phyloP scores from a whole-genome alignment of 2,797 vertebrate species.

The Hybognathus amarus region DNA sequence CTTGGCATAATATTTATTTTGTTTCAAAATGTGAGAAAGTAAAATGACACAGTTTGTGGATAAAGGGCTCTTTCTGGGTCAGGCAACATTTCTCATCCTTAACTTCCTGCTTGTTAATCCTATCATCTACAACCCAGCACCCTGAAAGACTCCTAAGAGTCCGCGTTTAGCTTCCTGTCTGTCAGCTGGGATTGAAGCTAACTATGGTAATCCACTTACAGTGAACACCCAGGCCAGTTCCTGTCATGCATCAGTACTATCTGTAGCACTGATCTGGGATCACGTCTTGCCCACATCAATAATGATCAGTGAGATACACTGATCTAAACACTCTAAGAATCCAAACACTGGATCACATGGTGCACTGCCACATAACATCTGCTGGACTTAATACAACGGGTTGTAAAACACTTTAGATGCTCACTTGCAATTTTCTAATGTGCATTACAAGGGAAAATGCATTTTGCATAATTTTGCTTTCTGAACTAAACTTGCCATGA shows the following conservation, averaged over 20 bases:
- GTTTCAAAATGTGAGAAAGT: neutral
- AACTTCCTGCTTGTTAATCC: constrained; percentile 45
- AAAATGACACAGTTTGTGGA: neutral
- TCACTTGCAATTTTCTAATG: neutral
- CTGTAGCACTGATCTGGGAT: constrained; percentile 33
- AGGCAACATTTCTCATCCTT: neutral
- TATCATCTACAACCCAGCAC: constrained; percentile 5
- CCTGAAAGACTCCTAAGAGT: constrained; percentile 2
- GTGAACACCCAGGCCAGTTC: constrained; percentile 24
- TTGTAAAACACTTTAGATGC: neutral
- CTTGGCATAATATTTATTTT: neutral
- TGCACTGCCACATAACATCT: neutral
- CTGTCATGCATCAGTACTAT: constrained; percentile 39
- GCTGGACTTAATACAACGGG: neutral
- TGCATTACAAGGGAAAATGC: neutral
- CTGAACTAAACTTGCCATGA: neutral
- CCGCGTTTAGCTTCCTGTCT: constrained; percentile 29
- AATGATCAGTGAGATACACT: constrained; percentile 27
- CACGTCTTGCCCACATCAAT: constrained; percentile 24
- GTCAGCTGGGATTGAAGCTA: constrained; percentile 47
- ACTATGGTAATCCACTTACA: constrained; percentile 57
- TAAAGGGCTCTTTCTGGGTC: constrained; percentile 21
- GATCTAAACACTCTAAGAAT: constrained; percentile 30
- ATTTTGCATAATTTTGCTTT: neutral
- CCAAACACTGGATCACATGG: constrained; percentile 17